phyloP scores from a whole-genome alignment of 2,113 vertebrate genomes.

The Mastomys coucha region DNA sequence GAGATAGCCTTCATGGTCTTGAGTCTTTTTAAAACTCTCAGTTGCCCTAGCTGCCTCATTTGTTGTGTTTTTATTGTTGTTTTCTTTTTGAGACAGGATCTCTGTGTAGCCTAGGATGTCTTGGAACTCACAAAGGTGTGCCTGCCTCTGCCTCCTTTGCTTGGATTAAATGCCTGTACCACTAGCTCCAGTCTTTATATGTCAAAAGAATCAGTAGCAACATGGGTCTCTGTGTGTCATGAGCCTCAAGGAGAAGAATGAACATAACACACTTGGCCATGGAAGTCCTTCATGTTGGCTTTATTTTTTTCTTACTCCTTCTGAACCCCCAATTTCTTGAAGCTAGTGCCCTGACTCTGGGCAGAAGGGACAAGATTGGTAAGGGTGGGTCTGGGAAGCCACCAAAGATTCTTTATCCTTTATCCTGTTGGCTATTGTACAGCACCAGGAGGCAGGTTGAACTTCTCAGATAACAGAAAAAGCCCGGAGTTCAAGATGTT shows the following conservation, averaged over 20 bases:
- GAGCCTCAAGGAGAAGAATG: not conserved
- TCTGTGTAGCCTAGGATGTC: not conserved
- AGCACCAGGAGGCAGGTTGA: not conserved
- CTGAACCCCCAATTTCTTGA: not conserved
- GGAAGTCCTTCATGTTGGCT: not conserved
- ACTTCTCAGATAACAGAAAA: not conserved
- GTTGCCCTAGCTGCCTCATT: not conserved
- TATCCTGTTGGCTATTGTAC: not conserved
- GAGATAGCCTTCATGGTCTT: not conserved
- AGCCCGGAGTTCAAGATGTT: not conserved
- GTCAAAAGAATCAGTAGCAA: not conserved
- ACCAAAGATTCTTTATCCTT: not conserved
- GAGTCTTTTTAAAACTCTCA: not conserved
- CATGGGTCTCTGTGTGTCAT: no score
- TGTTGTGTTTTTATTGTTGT: not conserved
- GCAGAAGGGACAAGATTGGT: not conserved
- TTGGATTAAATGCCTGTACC: not conserved
- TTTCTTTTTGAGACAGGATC: not conserved
- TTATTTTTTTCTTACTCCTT: not conserved
- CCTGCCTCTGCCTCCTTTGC: not conserved
- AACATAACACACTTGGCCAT: not conserved
- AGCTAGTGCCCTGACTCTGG: not conserved
- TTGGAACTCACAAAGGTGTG: not conserved
- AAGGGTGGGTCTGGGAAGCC: no score
- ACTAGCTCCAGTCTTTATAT: not conserved